phyloP scores from a whole-genome alignment of 2,888 invertebrate species.

The Pseudoips prasinana region DNA sequence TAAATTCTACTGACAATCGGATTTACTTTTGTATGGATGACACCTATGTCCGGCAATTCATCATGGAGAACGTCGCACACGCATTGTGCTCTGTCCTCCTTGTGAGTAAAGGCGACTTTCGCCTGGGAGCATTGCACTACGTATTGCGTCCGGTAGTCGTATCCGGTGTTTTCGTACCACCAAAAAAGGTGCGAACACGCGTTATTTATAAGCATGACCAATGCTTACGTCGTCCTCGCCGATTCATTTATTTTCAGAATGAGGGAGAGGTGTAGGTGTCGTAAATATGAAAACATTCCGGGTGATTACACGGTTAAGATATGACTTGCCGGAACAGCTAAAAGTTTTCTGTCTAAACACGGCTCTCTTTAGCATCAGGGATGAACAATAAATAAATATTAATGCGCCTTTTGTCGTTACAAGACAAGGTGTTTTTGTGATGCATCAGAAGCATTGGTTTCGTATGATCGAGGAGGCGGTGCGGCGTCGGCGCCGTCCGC shows the following conservation, averaged over 20 bases:
- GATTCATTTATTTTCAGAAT: slow-evolving; percentile 67
- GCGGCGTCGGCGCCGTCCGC: slow-evolving; percentile 37
- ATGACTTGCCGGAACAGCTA: slow-evolving; percentile 10
- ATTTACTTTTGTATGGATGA: slow-evolving; percentile 62
- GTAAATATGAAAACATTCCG: slow-evolving; percentile 45
- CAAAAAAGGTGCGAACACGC: slow-evolving; percentile 78
- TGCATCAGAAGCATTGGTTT: slow-evolving; percentile 51
- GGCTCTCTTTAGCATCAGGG: slow-evolving; percentile 24
- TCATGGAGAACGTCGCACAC: slow-evolving; percentile 41
- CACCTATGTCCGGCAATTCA: slow-evolving; percentile 66
- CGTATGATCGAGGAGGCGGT: slow-evolving; percentile 62
- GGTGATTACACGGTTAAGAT: slow-evolving; percentile 33
- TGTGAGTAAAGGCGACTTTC: slow-evolving; percentile 54
- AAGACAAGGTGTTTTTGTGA: slow-evolving; percentile 18
- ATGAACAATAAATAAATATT: slow-evolving; percentile 32
- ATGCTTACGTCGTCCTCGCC: slow-evolving; percentile 56
- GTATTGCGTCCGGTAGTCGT: slow-evolving; percentile 72
- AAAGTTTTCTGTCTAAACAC: slow-evolving; percentile 13
- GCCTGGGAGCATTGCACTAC: slow-evolving; percentile 64
- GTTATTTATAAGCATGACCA: slow-evolving; percentile 77
- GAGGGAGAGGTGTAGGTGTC: slow-evolving; percentile 57
- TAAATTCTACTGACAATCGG: slow-evolving; percentile 49
- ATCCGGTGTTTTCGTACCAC: slow-evolving; percentile 77
- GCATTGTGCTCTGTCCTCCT: slow-evolving; percentile 34
- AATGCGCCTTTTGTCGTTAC: slow-evolving; percentile 6